phyloP scores from a whole-genome alignment of 1,140 invertebrate species.

The Bursaphelenchus mucronatus region DNA sequence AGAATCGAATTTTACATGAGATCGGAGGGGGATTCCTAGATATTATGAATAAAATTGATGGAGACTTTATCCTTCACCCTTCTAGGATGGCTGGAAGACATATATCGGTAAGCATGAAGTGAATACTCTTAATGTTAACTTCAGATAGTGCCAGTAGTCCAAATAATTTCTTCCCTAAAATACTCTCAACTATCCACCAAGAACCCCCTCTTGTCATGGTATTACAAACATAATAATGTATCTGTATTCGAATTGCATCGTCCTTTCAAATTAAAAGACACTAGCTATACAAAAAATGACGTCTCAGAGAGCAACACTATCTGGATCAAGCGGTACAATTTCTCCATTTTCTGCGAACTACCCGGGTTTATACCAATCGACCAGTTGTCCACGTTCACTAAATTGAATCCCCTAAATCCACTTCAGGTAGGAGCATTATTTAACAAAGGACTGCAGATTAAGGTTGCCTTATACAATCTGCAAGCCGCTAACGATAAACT shows the following conservation, averaged over 20 bases:
- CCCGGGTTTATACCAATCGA: too few relatives aligned
- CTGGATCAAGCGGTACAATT: too few relatives aligned
- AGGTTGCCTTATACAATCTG: too few relatives aligned
- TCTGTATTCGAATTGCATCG: not conserved
- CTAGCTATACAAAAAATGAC: too few relatives aligned
- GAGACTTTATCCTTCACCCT: not conserved
- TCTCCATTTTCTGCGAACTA: too few relatives aligned
- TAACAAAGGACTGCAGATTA: too few relatives aligned
- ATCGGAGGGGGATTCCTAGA: not conserved
- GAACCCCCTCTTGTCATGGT: not conserved
- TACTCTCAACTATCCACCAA: slow-evolving; percentile 1
- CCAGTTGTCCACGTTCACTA: too few relatives aligned
- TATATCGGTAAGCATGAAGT: not conserved
- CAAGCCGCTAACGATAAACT: too few relatives aligned
- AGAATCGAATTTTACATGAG: not conserved
- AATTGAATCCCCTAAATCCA: too few relatives aligned
- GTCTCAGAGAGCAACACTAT: too few relatives aligned
- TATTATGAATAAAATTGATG: not conserved
- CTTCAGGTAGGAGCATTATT: too few relatives aligned
- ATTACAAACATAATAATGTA: slow-evolving; percentile 5
- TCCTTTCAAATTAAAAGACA: not conserved
- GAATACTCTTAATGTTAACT: too few relatives aligned
- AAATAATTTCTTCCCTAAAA: not conserved
- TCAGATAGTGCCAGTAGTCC: not conserved
- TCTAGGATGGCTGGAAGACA: not conserved